These are phyloP conservation scores for Urocynchramus pylzowi DNA, from an alignment of 2,113 vertebrate genomes.

Conservation along the genomic window DNA sequence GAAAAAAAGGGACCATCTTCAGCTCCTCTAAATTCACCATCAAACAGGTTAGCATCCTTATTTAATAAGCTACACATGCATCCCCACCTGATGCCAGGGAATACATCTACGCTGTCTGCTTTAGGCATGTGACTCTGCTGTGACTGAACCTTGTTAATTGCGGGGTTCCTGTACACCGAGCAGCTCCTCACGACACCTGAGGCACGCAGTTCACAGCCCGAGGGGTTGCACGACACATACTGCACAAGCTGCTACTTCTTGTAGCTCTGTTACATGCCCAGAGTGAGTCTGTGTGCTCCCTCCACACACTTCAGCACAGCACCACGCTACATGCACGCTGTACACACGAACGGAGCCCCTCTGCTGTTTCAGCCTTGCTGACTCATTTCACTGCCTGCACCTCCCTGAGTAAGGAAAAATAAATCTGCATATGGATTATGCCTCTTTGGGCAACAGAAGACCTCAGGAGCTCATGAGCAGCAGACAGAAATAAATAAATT, in stretches of 20 bases:
- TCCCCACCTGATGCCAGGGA: not conserved
- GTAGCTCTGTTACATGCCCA: not conserved
- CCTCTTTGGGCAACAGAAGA: not conserved
- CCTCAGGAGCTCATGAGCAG: not conserved
- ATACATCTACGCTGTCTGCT: not conserved
- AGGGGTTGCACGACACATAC: not conserved
- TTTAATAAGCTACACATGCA: not conserved
- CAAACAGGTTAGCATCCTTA: not conserved
- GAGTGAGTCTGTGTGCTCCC: not conserved
- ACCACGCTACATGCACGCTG: accelerated
- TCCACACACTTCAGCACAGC: not conserved
- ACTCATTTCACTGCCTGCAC: not conserved
- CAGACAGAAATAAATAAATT: not conserved
- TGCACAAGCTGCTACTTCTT: not conserved
- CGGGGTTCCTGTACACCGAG: not conserved
- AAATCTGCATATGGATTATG: not conserved
- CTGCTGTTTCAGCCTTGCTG: not conserved
- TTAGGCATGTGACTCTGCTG: not conserved
- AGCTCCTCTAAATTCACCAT: not conserved
- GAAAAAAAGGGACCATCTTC: not conserved
- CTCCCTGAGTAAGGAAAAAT: not conserved
- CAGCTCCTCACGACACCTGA: not conserved
- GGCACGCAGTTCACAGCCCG: not conserved
- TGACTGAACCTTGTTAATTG: not conserved
- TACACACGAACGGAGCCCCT: not conserved